Evolutionary conservation across 2,888 invertebrate genomes (phyloP), one percentile per base, ranked within the genome.

Genomic region (Heteropelma amictum): DNA sequence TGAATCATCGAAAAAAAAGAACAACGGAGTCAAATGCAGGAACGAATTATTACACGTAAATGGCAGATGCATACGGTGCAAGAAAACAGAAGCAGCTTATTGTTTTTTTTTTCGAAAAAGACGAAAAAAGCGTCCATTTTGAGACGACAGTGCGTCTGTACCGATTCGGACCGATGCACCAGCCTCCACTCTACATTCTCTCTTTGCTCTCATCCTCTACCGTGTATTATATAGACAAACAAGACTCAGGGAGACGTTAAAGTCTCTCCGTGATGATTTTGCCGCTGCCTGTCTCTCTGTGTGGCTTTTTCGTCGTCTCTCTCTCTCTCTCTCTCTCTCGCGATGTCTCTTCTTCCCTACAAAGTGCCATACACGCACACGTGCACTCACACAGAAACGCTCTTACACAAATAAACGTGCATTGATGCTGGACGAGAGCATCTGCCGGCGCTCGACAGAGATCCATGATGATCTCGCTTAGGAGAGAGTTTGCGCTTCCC

Each of bases 401-500:
- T 12, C 14, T 23, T 42, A 42, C 17, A 1, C 10, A 42, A 1
- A 45, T 60, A 38, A 42, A 28, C 40, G 23, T 30, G 49, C 64
- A 67, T 76, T 58, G 68, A 67, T 58, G 63, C 54, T 49, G 58
- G 42, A 54, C 51, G 64, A n/a, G n/a, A 79, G 75, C 79, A 79
- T 79, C 79, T 79, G 79, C 79, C 77, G 63, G 53, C n/a, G n/a
- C 61, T 47, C 60, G 64, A 42, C 35, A 47, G 56, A 63, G 75
- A 72, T 68, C 65, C 72, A 60, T 73, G 42, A 72, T 76, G 76
- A 72, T 74, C 70, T 69, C 72, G 67, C 61, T 60, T n/a, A 49
- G 58, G 58, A 68, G 68, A 60, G 76, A 79, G 79, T 79, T 79
- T 79, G 78, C 77, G 79, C 78, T 81, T 89, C 88, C 88, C 88